phyloP scores from a whole-genome alignment of 92 coral and sea anemone genomes.

The Pocillopora meandrina region DNA sequence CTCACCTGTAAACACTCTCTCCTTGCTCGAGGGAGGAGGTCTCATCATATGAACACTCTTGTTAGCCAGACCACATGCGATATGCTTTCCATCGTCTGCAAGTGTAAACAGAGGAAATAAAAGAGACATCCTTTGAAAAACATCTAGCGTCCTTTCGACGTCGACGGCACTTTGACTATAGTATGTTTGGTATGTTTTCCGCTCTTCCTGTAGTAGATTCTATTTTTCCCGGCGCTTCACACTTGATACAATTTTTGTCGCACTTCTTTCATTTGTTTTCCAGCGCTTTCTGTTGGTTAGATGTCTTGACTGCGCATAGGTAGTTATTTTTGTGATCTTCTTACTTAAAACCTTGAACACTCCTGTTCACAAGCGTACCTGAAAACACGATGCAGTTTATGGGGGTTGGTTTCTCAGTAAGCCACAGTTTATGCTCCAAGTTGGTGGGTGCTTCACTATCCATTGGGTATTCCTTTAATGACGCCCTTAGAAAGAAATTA shows the following conservation, averaged over 20 bases:
- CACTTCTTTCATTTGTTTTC: no score
- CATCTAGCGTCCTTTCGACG: no score
- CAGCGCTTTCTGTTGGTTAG: no score
- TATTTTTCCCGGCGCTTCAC: no score
- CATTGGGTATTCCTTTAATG: constrained; percentile 67
- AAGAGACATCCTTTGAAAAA: neutral
- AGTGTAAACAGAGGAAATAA: neutral
- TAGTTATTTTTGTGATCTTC: no score
- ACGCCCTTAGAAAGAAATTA: constrained; percentile 14
- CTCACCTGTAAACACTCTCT: constrained; percentile 65
- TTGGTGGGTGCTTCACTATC: constrained; percentile 67
- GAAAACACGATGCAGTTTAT: constrained; percentile 76
- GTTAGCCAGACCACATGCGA: constrained; percentile 90
- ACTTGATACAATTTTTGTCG: no score
- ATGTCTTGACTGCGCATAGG: no score
- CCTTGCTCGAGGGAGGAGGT: constrained; percentile 63
- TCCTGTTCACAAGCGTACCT: constrained; percentile 28
- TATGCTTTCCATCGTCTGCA: constrained; percentile 74
- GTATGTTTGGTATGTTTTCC: no score
- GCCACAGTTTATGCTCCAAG: constrained; percentile 63
- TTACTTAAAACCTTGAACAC: neutral
- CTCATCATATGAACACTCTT: constrained; percentile 86
- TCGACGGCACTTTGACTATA: no score
- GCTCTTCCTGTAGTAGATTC: no score
- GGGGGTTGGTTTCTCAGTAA: constrained; percentile 79